Base-by-base conservation (phyloP, 2,888 invertebrate species). In the Matsumyia berberina region DNA sequence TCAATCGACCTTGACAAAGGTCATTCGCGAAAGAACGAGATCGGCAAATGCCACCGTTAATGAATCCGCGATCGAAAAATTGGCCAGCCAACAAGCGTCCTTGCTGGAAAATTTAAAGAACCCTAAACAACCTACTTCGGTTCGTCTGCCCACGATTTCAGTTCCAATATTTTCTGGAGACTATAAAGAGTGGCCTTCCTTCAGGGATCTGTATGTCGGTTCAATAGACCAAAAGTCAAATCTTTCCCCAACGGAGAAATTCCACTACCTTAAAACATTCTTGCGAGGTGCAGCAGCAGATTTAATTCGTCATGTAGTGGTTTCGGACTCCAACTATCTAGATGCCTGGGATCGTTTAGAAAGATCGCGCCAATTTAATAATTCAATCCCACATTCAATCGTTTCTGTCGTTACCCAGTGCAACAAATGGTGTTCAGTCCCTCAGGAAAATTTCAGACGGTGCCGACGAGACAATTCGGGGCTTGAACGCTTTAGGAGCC, bases 301-400 rank as follows among this genome's bases (percentile, higher is more conserved):
- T 31, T 8, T 31, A 12, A 51, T 51, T 51, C 31, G 51, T 2
- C 29, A 31, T 31, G 31, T 31, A 29, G 31, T 12, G 7, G n/a
- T 51, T 31, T 19, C 46, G 24, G 19, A 49, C 5, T 5, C 19
- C 1, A 19, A 49, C 24, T 49, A 49, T 49, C 11, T 29, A 29
- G 51, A 51, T 51, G 29, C 51, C 0, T 51, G 29, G 29, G n/a
- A 51, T 12, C 51, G n/a, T 4, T 19, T 46, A 31, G 51, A 12
- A 12, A 51, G 2, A 55, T 11, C 55, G 4, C n/a, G 11, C 49
- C 5, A 17, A 19, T 8, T 2, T 46, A 6, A 46, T 46, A 9
- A 12, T 55, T 2, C 15, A 55, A 35, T 33, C 55, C 2, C 33
- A 55, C 35, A 55, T 55, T 7, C 9, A 55, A 33, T 17, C 53